Conservation (phyloP, 2,113 vertebrate genomes). For the Aegotheles bennettii region DNA sequence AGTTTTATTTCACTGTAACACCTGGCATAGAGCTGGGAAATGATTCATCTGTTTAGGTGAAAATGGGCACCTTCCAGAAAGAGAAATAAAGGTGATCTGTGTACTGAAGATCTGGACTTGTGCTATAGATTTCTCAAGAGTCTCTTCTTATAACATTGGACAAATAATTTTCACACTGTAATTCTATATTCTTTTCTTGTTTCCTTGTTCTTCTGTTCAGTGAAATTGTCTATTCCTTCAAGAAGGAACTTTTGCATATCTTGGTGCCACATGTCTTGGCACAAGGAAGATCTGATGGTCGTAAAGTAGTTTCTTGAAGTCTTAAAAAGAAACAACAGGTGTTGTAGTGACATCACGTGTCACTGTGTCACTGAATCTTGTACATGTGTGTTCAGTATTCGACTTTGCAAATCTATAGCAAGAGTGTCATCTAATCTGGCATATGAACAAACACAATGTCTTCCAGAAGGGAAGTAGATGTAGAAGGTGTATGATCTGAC, state of each 20-base stretch:
- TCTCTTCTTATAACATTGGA: not conserved
- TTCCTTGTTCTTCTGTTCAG: not conserved
- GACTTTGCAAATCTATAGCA: not conserved
- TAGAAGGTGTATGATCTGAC: not conserved
- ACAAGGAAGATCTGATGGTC: not conserved
- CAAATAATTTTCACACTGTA: not conserved
- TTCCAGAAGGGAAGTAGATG: not conserved
- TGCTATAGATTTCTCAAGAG: not conserved
- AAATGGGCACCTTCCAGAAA: not conserved
- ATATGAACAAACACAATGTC: not conserved
- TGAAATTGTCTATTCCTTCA: not conserved
- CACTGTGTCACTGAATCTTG: not conserved
- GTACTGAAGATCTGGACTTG: not conserved
- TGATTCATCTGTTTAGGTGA: not conserved
- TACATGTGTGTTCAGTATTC: not conserved
- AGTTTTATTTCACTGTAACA: not conserved
- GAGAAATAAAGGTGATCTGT: not conserved
- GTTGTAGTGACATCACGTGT: not conserved
- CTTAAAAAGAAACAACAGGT: not conserved
- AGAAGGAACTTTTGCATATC: not conserved
- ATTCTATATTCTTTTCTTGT: not conserved
- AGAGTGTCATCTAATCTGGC: not conserved
- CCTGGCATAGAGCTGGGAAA: not conserved
- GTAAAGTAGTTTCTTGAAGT: not conserved
- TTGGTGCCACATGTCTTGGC: fast-evolving